Evolutionary conservation across 2,888 invertebrate genomes (phyloP).

Genomic region (Apamea monoglypha): DNA sequence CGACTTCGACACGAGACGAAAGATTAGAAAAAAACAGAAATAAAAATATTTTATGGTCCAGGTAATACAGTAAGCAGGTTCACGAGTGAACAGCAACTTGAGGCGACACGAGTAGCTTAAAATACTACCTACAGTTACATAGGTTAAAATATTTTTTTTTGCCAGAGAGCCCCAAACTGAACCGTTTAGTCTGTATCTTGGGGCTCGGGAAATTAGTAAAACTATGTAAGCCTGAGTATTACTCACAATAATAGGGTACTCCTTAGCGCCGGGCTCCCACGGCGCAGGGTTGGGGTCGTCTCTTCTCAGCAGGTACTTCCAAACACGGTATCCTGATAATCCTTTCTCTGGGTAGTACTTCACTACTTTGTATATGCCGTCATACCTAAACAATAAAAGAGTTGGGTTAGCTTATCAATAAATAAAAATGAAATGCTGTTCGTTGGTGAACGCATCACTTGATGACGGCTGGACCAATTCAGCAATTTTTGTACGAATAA

Average conservation of each 20-base stretch:
- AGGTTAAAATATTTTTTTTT: no score
- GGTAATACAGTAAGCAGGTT: no score
- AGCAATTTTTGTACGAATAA: no score
- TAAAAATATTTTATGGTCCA: no score
- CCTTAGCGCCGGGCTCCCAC: constrained; percentile 93
- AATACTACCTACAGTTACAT: no score
- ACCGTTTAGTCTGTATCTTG: no score
- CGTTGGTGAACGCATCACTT: neutral
- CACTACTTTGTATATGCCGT: constrained; percentile 96
- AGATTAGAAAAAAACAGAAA: no score
- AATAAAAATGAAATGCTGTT: neutral
- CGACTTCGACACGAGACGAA: neutral
- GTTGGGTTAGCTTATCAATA: neutral
- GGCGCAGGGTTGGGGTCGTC: constrained; percentile 95
- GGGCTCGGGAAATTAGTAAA: neutral
- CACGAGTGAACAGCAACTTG: no score
- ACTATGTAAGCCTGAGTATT: constrained; percentile 1
- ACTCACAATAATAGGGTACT: constrained; percentile 86
- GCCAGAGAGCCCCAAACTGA: no score
- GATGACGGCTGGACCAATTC: neutral
- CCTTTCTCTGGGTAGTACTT: constrained; percentile 95
- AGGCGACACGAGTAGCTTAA: no score
- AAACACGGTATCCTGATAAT: constrained; percentile 94
- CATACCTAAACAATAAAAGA: constrained; percentile 90
- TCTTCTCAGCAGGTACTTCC: constrained; percentile 94